phyloP scores from a whole-genome alignment of 1,140 invertebrate species.

The Aphelenchoides besseyi region DNA sequence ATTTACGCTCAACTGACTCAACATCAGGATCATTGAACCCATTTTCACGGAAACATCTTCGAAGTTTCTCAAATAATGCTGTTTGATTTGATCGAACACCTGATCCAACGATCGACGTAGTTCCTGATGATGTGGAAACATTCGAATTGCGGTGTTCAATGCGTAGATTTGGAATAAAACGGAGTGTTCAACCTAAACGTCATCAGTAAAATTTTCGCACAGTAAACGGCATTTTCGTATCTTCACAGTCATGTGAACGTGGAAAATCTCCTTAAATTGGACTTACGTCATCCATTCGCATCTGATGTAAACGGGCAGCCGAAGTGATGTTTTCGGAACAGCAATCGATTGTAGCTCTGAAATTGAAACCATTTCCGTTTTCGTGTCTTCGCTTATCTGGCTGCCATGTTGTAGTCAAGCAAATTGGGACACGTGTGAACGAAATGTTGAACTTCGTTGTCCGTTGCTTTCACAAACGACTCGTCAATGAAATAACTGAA shows the following conservation, averaged over 20 bases:
- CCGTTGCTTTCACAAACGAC: constrained; percentile 3
- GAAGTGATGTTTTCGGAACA: not conserved
- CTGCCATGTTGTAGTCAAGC: constrained; percentile 2
- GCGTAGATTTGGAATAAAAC: constrained; percentile 7
- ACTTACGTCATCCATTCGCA: not conserved
- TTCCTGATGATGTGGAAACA: not conserved
- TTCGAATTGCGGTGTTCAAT: not conserved
- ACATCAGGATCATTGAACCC: not conserved
- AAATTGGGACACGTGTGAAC: not conserved
- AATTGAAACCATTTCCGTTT: not conserved
- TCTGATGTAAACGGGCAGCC: not conserved
- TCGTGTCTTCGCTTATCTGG: not conserved
- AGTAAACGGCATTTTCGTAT: too few species aligned
- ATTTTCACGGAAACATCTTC: not conserved
- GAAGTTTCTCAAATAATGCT: constrained; percentile 1
- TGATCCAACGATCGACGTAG: not conserved
- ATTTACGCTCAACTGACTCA: not conserved
- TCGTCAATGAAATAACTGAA: constrained; percentile 10
- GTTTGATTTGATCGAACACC: not conserved
- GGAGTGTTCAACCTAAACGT: not conserved
- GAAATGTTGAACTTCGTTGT: not conserved
- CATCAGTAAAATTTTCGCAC: too few species aligned
- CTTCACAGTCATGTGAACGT: too few species aligned
- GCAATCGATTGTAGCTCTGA: not conserved
- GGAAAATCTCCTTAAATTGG: too few species aligned